Percentiles rank a stretch among this genome's conserved stretches.
Conservation (phyloP, 2,113 vertebrate species). For the Cynocephalus volans region DNA sequence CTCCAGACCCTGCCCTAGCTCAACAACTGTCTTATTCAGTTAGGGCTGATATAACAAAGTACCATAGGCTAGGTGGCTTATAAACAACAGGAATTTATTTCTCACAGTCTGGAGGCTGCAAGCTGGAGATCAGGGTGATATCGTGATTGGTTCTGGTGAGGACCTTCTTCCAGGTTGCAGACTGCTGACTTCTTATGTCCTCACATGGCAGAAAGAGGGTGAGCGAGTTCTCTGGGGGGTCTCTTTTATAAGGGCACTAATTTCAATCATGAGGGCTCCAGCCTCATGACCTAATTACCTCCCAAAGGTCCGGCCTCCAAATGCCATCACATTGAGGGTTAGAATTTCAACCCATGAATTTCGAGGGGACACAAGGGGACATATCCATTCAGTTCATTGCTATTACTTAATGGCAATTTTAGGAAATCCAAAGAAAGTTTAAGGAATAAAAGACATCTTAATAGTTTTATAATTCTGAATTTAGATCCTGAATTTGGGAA, state of each 20-base stretch:
- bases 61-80: not conserved
- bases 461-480: constrained; percentile 15
- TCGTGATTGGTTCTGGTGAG: not conserved
- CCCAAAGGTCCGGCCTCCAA: not conserved
- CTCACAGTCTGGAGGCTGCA: not conserved
- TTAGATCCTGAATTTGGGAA: not conserved
- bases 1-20: no score
- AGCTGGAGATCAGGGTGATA: not conserved
- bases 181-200: no score
- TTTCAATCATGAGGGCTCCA: not conserved
- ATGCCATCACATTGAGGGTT: not conserved
- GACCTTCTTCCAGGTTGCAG: not conserved
- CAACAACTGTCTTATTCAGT: no score
- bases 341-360: not conserved
- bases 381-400: not conserved
- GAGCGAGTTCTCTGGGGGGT: no score
- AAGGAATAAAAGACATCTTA: constrained; percentile 21
- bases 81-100: not conserved
- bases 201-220: no score
- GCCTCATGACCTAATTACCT: not conserved
- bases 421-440: constrained; percentile 10
- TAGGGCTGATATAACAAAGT: not conserved
- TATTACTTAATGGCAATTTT: not conserved
- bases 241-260: not conserved
- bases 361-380: not conserved